Conservation (phyloP, 2,888 invertebrate genomes). For the Cistogaster globosa region DNA sequence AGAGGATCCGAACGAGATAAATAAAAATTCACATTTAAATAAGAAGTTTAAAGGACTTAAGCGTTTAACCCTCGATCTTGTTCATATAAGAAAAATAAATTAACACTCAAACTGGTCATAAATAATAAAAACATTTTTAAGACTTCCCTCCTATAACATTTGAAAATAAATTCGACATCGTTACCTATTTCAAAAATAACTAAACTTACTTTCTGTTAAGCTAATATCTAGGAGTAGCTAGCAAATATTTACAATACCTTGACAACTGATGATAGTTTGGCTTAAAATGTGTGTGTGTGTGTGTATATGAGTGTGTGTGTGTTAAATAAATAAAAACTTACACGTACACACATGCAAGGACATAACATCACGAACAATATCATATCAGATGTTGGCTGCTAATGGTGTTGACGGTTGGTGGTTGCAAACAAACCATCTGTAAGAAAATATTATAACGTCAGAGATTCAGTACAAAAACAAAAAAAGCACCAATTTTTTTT, state of each 20-base stretch:
- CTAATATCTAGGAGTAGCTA: constrained; percentile 29
- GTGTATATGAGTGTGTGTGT: background rate
- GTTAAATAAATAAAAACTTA: background rate
- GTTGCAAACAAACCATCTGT: constrained; percentile 37
- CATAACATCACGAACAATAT: background rate
- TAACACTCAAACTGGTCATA: no score
- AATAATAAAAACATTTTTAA: no score
- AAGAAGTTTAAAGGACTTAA: no score
- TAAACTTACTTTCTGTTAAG: constrained; percentile 21
- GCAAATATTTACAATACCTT: constrained; percentile 60
- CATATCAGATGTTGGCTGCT: constrained; percentile 21
- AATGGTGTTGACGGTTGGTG: constrained; percentile 20
- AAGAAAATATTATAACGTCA: constrained; percentile 54
- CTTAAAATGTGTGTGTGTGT: background rate
- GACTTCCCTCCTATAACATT: background rate
- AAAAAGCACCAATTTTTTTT: constrained; percentile 15
- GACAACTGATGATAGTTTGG: constrained; percentile 33
- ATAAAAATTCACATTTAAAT: no score
- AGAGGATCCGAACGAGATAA: no score
- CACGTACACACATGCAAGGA: background rate
- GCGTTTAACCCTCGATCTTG: no score
- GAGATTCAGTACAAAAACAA: constrained; percentile 17
- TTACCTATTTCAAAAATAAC: constrained; percentile 6
- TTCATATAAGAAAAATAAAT: no score
- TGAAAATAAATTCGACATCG: background rate